These are phyloP conservation scores for Hirtodrosophila alboralis DNA, from an alignment of 2,888 invertebrate genomes.

Conservation along the genomic window DNA sequence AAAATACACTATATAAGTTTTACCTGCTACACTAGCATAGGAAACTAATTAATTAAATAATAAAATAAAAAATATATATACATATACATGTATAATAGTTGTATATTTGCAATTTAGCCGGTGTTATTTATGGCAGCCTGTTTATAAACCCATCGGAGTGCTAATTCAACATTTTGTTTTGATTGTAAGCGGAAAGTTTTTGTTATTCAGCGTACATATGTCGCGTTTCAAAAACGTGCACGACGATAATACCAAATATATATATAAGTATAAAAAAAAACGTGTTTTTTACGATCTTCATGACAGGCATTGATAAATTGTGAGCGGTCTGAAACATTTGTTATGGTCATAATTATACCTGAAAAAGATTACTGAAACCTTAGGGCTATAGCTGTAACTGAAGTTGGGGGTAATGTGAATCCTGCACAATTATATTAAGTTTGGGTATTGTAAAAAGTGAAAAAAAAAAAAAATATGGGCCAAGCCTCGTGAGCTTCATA, in stretches of 20 bases:
- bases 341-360: constrained; percentile 23
- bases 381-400: no score
- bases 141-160: constrained; percentile 34
- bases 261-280: no score
- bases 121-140: constrained; percentile 22
- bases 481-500: constrained; percentile 5
- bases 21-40: no score
- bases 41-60: no score
- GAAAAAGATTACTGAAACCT: neutral
- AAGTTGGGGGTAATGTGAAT: neutral
- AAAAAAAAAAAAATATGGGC: constrained; percentile 17
- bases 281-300: constrained; percentile 52
- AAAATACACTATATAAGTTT: no score
- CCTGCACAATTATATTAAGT: constrained; percentile 8
- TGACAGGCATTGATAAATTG: constrained; percentile 40
- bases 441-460: no score
- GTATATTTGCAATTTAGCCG: no score
- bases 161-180: constrained; percentile 53
- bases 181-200: constrained; percentile 71
- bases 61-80: no score
- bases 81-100: no score
- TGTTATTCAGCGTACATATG: constrained; percentile 39
- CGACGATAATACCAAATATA: constrained; percentile 38
- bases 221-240: constrained; percentile 72
- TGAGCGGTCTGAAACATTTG: constrained; percentile 5